Conservation (phyloP, 2,113 vertebrate species). For the Ibidorhyncha struthersii region DNA sequence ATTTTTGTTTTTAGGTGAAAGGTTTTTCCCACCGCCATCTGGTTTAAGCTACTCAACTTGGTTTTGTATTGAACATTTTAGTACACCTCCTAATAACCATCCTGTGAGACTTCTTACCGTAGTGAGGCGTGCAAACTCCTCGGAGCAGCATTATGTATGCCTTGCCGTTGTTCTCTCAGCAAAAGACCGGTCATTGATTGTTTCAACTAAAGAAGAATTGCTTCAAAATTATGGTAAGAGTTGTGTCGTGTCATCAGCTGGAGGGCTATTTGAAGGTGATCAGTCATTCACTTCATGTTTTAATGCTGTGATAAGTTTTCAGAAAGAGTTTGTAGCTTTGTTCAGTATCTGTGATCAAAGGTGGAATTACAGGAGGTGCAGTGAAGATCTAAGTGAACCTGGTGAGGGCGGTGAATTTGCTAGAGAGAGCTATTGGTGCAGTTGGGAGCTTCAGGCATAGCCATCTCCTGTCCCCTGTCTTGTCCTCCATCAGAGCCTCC, state of each 20-base stretch:
- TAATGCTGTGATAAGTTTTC: background rate
- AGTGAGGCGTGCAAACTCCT: conserved; percentile 90
- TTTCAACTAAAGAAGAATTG: conserved; percentile 96
- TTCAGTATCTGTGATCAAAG: background rate
- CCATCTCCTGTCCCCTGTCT: background rate
- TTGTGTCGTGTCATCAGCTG: background rate
- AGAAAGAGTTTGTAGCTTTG: background rate
- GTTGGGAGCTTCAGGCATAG: background rate
- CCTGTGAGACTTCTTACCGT: conserved; percentile 90
- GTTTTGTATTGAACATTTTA: conserved; percentile 97
- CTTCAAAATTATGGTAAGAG: conserved; percentile 90
- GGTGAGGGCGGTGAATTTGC: background rate
- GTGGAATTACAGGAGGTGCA: background rate
- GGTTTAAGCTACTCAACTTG: conserved; percentile 94
- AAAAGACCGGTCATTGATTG: conserved; percentile 91
- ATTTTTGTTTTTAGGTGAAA: conserved; percentile 83
- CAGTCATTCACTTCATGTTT: background rate
- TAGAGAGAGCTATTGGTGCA: background rate
- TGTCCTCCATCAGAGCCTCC: background rate
- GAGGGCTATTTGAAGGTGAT: background rate
- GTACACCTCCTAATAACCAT: conserved; percentile 83
- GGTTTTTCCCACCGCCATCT: conserved; percentile 93
- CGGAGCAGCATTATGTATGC: conserved; percentile 96
- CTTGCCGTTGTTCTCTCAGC: conserved; percentile 90
- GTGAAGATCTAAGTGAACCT: background rate